Percentiles rank a stretch among this genome's conserved stretches.
Evolutionary conservation across 53 echinoderm and acorn worm species (phyloP).

Genomic region (Temnopleurus reevesii): DNA sequence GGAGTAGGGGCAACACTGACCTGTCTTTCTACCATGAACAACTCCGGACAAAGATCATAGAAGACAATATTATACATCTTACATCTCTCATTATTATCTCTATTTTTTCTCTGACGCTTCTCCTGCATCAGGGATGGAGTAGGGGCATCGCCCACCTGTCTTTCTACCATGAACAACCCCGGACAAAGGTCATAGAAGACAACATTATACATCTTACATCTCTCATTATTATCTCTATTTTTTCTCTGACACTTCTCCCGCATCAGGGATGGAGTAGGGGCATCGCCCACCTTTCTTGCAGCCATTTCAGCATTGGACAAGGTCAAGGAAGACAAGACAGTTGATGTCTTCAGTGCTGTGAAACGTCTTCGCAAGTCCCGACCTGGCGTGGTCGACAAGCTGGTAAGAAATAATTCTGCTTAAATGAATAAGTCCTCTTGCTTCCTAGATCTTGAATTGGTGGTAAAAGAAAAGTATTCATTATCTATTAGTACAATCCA

Average conservation of each 20-base stretch:
- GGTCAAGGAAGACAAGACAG: constrained; percentile 60
- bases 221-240: background rate
- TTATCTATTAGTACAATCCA: background rate
- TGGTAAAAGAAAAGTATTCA: too few species aligned
- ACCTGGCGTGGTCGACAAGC: constrained; percentile 53
- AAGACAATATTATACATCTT: too few species aligned
- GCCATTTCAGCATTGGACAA: constrained; percentile 47
- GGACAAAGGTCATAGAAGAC: constrained; percentile 59
- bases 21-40: too few species aligned
- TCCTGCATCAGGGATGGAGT: constrained; percentile 77
- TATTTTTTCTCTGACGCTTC: background rate
- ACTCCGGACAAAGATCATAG: too few species aligned
- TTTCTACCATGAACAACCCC: constrained; percentile 51
- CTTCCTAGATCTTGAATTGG: too few species aligned
- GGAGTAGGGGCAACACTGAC: too few species aligned
- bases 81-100: too few species aligned
- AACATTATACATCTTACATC: background rate
- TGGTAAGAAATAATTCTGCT: constrained; percentile 43
- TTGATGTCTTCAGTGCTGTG: constrained; percentile 77
- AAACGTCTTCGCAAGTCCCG: constrained; percentile 63
- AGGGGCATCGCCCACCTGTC: constrained; percentile 65
- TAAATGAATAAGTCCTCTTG: too few species aligned
- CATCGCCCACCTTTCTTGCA: constrained; percentile 65
- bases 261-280: constrained; percentile 71
- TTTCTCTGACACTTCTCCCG: too few species aligned